Evolutionary conservation across 2,888 invertebrate genomes (phyloP).

Genomic region (Ichneumoninae sp.): DNA sequence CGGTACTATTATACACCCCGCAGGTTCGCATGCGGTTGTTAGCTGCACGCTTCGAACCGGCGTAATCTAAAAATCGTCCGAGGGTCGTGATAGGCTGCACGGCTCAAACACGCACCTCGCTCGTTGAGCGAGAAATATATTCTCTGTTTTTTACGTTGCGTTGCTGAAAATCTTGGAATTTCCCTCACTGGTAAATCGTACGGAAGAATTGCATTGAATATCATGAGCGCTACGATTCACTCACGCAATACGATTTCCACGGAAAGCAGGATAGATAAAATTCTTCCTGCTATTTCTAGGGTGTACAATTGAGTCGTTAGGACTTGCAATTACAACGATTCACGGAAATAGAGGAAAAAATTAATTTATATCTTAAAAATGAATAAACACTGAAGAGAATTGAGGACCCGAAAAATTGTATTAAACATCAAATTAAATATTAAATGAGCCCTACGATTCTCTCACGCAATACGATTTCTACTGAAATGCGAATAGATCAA

Average conservation of each 20-base stretch:
- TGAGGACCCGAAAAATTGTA: background rate
- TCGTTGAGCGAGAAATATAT: background rate
- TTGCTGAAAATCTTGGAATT: background rate
- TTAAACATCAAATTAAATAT: background rate
- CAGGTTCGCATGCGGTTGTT: constrained; percentile 58
- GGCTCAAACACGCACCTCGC: constrained; percentile 28
- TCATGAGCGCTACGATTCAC: background rate
- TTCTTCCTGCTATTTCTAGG: background rate
- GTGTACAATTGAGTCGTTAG: background rate
- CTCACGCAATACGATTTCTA: background rate
- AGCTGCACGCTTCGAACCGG: constrained; percentile 62
- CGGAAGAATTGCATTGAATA: background rate
- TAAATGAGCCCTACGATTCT: background rate
- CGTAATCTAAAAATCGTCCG: constrained; percentile 69
- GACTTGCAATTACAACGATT: background rate
- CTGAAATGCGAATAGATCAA: background rate
- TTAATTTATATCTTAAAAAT: background rate
- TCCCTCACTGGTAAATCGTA: background rate
- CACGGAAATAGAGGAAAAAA: background rate
- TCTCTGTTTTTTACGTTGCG: background rate
- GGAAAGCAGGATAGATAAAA: background rate
- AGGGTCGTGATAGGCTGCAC: constrained; percentile 39
- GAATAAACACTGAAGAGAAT: background rate
- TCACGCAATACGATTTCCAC: background rate
- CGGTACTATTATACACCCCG: constrained; percentile 32